Conservation (phyloP, 2,113 vertebrate genomes). For the Empidonax traillii region DNA sequence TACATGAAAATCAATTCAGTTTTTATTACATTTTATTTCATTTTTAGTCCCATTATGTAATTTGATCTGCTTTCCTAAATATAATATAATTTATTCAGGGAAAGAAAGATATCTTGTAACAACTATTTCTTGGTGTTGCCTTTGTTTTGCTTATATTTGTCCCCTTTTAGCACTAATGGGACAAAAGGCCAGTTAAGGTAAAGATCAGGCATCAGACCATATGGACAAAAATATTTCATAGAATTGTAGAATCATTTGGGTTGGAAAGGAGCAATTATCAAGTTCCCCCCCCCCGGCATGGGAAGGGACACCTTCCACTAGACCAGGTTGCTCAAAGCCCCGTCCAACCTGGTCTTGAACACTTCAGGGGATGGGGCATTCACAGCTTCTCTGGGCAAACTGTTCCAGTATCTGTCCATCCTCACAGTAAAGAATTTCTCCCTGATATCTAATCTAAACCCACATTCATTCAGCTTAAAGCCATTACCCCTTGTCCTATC, state of each 20-base stretch:
- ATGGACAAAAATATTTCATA: not conserved
- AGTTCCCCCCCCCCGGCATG: not conserved
- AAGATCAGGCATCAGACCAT: not conserved
- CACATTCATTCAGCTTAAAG: not conserved
- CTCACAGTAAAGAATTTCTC: not conserved
- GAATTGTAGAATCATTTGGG: not conserved
- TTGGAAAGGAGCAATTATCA: not conserved
- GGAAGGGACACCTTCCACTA: not conserved
- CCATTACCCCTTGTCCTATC: not conserved
- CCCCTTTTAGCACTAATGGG: not conserved
- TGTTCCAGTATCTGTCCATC: not conserved
- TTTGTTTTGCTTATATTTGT: not conserved
- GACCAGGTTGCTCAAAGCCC: not conserved
- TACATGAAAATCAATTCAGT: not conserved
- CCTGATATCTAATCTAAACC: not conserved
- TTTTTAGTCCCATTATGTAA: not conserved
- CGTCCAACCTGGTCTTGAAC: not conserved
- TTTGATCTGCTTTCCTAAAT: not conserved
- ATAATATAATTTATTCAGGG: not conserved
- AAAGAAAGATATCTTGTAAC: not conserved
- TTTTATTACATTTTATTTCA: not conserved
- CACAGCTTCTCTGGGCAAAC: not conserved
- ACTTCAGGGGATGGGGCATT: not conserved
- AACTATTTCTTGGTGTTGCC: not conserved
- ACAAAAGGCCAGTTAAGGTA: not conserved